Evolutionary conservation across 92 coral and sea anemone genomes (phyloP), one percentile per base, ranked within the genome.

Genomic region (Palythoa grandis): DNA sequence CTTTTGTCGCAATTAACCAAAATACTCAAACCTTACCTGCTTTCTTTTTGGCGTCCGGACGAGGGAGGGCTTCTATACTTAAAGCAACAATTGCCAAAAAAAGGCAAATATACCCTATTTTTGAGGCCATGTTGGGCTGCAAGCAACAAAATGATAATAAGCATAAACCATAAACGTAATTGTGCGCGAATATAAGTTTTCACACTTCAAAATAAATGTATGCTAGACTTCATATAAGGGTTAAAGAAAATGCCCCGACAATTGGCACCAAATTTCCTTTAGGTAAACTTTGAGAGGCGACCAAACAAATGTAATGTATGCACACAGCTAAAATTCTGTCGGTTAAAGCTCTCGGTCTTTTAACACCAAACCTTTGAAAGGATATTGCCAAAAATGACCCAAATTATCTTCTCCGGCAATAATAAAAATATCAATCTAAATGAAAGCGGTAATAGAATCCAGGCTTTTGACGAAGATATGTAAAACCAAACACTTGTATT

Each of bases 101-200:
- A 47, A 80, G 73, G 52, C 75, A 80, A 80, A 80, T 80, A 66
- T 80, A 80, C 66, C 61, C 85, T 80, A 80, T 23, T 80, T 91
- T 94, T 74, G 95, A 89, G 95, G 95, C 98, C 98, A 94, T 94
- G 86, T 19, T 88, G 95, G 94, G 87, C 89, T 79, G 52, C 35
- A 73, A 91, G 67, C 43, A 47, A 20, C 53, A 48, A 25, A 75
- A 38, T 11, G 67, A 53, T 25, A 39, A 40, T 7, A 72, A 76
- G 2, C n/a, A 76, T 52, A 23, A 57, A 76, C 40, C 14, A 52
- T 35, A 5, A 53, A 17, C 24, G 17, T 15, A 23, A 9, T 38
- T 7, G n/a, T 3, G 37, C 74, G 47, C 43, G 15, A 22, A 15
- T 69, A 17, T 69, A 69, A 16, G 24, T 9, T n/a, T 23, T 8